Evolutionary conservation across 2,113 vertebrate genomes (phyloP).

Genomic region (Periophthalmus modestus): DNA sequence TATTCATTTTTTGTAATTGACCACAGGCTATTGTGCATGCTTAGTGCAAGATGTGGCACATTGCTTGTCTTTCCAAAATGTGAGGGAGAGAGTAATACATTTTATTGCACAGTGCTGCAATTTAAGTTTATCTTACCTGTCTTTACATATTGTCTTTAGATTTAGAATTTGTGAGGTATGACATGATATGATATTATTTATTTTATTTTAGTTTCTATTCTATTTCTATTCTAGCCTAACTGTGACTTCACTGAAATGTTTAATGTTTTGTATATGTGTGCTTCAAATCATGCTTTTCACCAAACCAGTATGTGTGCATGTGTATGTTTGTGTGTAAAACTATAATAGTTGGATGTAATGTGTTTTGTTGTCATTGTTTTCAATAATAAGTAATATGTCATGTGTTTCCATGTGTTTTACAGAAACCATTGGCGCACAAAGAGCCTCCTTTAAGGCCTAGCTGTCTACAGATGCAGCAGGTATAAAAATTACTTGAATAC

Average conservation of each 20-base stretch:
- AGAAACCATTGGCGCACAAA: constrained; percentile 81
- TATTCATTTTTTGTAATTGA: constrained; percentile 31
- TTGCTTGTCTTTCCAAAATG: constrained; percentile 56
- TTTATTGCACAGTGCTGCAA: constrained; percentile 20
- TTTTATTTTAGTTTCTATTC: no score
- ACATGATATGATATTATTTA: not conserved
- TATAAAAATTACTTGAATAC: constrained; percentile 48
- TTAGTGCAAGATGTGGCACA: constrained; percentile 31
- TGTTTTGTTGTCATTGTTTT: constrained; percentile 23
- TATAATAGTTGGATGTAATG: not conserved
- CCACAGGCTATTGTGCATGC: constrained; percentile 58
- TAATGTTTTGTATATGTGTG: constrained; percentile 2
- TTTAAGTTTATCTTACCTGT: not conserved
- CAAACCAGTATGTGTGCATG: constrained; percentile 7
- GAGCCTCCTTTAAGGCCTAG: constrained; percentile 78
- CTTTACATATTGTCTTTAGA: constrained; percentile 17
- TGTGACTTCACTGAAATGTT: not conserved
- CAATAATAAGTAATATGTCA: constrained; percentile 16
- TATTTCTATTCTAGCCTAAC: not conserved
- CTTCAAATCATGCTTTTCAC: constrained; percentile 12
- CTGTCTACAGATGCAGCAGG: constrained; percentile 84
- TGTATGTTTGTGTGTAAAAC: constrained; percentile 10
- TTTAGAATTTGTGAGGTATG: not conserved
- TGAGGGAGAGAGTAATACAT: constrained; percentile 51
- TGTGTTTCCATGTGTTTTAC: constrained; percentile 28